phyloP scores from a whole-genome alignment of 2,113 vertebrate species.

The Thermophis baileyi region DNA sequence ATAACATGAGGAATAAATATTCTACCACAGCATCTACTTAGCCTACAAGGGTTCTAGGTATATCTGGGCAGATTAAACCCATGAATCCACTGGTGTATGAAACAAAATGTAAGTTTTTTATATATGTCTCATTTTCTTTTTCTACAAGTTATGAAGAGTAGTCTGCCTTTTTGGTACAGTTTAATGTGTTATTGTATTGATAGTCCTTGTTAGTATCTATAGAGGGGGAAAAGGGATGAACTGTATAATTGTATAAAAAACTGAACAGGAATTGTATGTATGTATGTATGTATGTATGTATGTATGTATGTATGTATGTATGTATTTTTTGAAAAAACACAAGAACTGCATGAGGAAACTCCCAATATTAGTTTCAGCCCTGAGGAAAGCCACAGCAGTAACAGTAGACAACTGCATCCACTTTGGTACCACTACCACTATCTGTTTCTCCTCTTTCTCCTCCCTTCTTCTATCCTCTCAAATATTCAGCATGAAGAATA shows the following conservation, averaged over 20 bases:
- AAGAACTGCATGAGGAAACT: background rate
- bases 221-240: background rate
- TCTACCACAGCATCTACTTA: background rate
- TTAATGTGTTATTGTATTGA: background rate
- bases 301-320: no score
- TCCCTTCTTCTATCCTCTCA: background rate
- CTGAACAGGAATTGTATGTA: background rate
- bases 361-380: background rate
- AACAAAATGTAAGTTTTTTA: background rate
- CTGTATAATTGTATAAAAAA: background rate
- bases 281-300: no score
- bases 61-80: background rate
- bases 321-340: background rate
- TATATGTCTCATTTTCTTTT: background rate
- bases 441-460: background rate
- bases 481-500: background rate
- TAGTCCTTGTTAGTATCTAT: background rate
- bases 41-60: background rate
- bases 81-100: background rate
- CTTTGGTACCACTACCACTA: background rate
- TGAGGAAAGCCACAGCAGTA: background rate
- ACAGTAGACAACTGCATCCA: background rate
- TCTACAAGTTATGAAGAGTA: background rate
- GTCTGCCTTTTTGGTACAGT: background rate
- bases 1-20: background rate